phyloP scores from a whole-genome alignment of 2,797 vertebrate genomes.

The Lemur catta region DNA sequence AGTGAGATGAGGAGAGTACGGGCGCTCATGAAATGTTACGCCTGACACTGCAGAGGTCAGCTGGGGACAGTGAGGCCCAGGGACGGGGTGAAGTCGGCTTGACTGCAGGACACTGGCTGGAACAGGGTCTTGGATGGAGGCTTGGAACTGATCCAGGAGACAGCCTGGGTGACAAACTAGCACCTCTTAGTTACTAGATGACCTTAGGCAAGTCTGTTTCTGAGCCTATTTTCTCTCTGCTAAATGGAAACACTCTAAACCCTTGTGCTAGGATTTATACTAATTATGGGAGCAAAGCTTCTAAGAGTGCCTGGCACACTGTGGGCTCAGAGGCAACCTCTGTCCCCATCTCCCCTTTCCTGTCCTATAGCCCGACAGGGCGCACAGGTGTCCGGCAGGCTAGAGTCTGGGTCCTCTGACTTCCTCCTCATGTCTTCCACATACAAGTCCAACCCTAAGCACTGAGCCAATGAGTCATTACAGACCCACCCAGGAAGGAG shows the following conservation, averaged over 20 bases:
- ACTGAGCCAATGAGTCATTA: rapidly evolving
- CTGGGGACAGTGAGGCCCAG: neutral
- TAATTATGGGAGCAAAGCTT: rapidly evolving
- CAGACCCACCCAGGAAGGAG: neutral
- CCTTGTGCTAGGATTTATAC: rapidly evolving
- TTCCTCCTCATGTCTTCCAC: neutral
- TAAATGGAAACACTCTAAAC: neutral
- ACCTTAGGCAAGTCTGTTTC: neutral
- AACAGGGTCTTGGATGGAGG: neutral
- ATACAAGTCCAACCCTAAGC: neutral
- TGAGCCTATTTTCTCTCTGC: neutral
- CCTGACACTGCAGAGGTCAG: neutral
- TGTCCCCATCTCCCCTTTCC: too few relatives aligned
- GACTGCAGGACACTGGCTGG: neutral
- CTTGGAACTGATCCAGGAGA: neutral
- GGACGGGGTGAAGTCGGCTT: neutral
- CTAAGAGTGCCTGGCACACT: neutral
- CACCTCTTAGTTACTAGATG: neutral
- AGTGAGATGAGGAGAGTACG: rapidly evolving
- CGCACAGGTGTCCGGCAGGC: rapidly evolving
- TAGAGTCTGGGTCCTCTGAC: neutral
- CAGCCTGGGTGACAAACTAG: rapidly evolving
- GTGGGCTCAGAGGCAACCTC: neutral
- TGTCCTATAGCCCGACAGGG: neutral
- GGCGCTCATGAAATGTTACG: rapidly evolving